Evolutionary conservation across 2,888 invertebrate genomes (phyloP), one percentile per base, ranked within the genome.

Genomic region (Clanis bilineata): DNA sequence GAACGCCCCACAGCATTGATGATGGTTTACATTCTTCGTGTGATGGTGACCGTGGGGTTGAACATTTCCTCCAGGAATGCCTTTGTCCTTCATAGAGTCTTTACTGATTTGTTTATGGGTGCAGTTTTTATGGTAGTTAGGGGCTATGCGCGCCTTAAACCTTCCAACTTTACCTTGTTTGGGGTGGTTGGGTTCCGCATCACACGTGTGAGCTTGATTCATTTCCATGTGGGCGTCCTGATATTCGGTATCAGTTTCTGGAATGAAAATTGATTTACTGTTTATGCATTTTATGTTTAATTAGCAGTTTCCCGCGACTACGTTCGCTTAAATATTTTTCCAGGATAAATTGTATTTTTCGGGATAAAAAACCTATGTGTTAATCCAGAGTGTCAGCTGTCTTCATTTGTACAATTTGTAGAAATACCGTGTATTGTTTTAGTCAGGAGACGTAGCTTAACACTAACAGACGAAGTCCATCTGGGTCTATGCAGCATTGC

Each of bases 1-100:
- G 55, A 92, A 93, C 0, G 92, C 92, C 0, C 93, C 92, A 66
- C 93, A 93, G 59, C 93, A 93, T 57, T 92, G 92, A 61, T 92
- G 92, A 59, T 92, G 91, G 59, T 92, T 92, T 0, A 85, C 83
- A 51, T 90, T 90, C 67, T 91, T 92, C 12, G 86, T 80, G 62
- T 90, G 90, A 59, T 86, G 88, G 59, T 91, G 90, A 0, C 90
- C 91, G 32, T 91, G 90, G 0, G 90, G 90, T 36, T 85, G 83
- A 0, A 86, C 85, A 44, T 79, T 85, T 0, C 72, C 69, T 0
- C 66, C 57, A 41, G 71, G 74, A 1, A 62, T 25, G 28, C 63
- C 67, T 57, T 84, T 83, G 2, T 83, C 83, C 59, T 84, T 85
- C 2, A 78, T 64, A 1, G 85, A 82, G 4, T 86, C 85, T 63